phyloP scores from a whole-genome alignment of 2,113 vertebrate species.

The Oncorhynchus tshawytscha region DNA sequence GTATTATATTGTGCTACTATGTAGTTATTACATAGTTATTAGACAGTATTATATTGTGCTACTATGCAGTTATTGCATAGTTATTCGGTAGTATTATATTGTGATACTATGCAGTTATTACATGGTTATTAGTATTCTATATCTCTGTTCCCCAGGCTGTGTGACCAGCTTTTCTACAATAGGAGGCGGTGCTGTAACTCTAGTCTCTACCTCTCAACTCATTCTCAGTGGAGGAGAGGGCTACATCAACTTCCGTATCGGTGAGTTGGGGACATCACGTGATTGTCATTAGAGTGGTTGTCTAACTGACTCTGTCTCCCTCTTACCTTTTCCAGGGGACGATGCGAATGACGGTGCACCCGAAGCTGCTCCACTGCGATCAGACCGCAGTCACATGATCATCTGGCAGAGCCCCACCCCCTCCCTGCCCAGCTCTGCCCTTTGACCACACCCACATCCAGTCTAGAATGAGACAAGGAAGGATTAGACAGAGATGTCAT shows the following conservation, averaged over 20 bases:
- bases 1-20: not conserved
- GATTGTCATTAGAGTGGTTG: not conserved
- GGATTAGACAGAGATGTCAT: not conserved
- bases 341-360: slow-evolving; percentile 61
- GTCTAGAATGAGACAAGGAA: slow-evolving; percentile 1
- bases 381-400: slow-evolving; percentile 78
- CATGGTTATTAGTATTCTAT: not conserved
- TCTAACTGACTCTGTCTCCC: not conserved
- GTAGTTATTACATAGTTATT: not conserved
- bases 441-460: slow-evolving; percentile 45
- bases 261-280: slow-evolving; percentile 54
- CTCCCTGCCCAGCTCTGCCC: slow-evolving; percentile 59
- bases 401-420: slow-evolving; percentile 70
- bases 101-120: not conserved
- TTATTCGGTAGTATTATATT: no score
- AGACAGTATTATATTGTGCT: no score
- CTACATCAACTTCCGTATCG: slow-evolving; percentile 81
- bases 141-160: slow-evolving; percentile 60
- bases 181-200: slow-evolving; percentile 44
- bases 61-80: not conserved
- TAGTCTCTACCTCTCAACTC: slow-evolving; percentile 63
- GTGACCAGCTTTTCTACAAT: slow-evolving; percentile 51
- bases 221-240: slow-evolving; percentile 83
- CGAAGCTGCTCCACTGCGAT: slow-evolving; percentile 64
- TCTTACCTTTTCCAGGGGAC: slow-evolving; percentile 59